Conservation (phyloP, 1,140 invertebrate genomes). For the Drosophila insularis region DNA sequence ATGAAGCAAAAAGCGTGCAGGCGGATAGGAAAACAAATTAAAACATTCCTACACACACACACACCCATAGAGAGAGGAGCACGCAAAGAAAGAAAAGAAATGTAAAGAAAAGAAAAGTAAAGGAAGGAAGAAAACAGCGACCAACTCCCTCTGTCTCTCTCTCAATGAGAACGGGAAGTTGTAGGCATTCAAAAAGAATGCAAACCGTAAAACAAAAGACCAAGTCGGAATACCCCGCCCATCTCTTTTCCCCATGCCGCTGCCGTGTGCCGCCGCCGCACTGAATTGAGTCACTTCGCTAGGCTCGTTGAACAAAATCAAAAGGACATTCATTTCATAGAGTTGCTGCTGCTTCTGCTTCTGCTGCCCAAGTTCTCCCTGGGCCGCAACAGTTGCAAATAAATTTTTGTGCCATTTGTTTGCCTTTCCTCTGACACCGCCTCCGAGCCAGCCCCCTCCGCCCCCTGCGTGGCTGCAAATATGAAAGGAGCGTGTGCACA, state of each 20-base stretch:
- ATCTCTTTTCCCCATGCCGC: background rate
- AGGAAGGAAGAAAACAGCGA: slow-evolving; percentile 13
- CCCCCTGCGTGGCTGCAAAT: slow-evolving; percentile 43
- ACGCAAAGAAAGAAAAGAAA: slow-evolving; percentile 28
- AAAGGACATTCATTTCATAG: slow-evolving; percentile 80
- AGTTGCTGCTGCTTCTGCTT: slow-evolving; percentile 39
- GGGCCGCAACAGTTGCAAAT: slow-evolving; percentile 70
- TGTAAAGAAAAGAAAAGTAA: slow-evolving; percentile 12
- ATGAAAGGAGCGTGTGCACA: slow-evolving; percentile 64
- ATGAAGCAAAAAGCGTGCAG: slow-evolving; percentile 60
- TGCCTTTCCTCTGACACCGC: slow-evolving; percentile 32
- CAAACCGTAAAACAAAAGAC: slow-evolving; percentile 67
- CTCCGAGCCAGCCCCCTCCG: background rate
- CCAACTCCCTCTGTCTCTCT: background rate
- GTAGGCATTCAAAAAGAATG: slow-evolving; percentile 64
- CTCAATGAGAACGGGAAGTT: slow-evolving; percentile 31
- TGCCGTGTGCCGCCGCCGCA: slow-evolving; percentile 43
- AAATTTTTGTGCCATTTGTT: slow-evolving; percentile 78
- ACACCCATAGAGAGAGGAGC: slow-evolving; percentile 33
- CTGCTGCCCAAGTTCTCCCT: slow-evolving; percentile 13
- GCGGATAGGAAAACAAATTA: slow-evolving; percentile 81
- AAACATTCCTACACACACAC: slow-evolving; percentile 81
- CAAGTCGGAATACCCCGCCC: slow-evolving; percentile 37
- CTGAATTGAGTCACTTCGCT: slow-evolving; percentile 77
- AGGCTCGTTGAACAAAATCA: slow-evolving; percentile 81